Conservation (phyloP, 2,797 vertebrate species). For the Tokudaia tokunoshimensis region DNA sequence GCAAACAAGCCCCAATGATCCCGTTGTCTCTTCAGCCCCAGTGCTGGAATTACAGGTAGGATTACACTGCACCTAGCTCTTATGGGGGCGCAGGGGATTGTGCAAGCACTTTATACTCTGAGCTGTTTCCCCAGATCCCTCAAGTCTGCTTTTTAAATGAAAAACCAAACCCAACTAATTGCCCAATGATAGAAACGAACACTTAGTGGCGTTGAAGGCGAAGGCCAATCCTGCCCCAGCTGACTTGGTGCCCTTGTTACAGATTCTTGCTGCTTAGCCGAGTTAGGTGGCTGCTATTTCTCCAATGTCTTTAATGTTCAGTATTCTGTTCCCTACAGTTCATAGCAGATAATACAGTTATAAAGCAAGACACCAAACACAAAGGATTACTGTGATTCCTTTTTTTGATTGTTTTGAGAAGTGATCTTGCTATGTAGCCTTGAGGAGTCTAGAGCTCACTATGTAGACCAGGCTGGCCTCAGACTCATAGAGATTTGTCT, state of each 20-base stretch:
- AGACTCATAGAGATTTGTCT: not conserved
- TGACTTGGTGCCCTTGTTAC: not conserved
- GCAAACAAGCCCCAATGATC: too few relatives aligned
- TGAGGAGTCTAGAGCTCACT: not conserved
- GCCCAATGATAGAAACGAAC: not conserved
- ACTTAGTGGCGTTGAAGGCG: not conserved
- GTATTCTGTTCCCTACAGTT: not conserved
- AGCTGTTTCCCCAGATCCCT: not conserved
- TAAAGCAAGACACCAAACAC: not conserved
- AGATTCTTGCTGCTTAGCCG: not conserved
- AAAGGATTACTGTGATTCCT: not conserved
- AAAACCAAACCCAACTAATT: not conserved
- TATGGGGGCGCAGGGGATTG: not conserved
- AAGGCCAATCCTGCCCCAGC: not conserved
- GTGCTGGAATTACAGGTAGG: not conserved
- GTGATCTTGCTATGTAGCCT: not conserved
- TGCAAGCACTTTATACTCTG: not conserved
- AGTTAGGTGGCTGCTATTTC: not conserved
- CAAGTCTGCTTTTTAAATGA: not conserved
- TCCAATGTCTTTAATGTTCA: not conserved
- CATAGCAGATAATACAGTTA: not conserved
- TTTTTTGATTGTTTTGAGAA: not conserved
- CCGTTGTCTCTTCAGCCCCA: not conserved
- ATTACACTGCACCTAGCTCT: not conserved
- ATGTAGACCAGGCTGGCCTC: not conserved